Conservation (phyloP, 2,797 vertebrate genomes). For the Naso thynnoides region DNA sequence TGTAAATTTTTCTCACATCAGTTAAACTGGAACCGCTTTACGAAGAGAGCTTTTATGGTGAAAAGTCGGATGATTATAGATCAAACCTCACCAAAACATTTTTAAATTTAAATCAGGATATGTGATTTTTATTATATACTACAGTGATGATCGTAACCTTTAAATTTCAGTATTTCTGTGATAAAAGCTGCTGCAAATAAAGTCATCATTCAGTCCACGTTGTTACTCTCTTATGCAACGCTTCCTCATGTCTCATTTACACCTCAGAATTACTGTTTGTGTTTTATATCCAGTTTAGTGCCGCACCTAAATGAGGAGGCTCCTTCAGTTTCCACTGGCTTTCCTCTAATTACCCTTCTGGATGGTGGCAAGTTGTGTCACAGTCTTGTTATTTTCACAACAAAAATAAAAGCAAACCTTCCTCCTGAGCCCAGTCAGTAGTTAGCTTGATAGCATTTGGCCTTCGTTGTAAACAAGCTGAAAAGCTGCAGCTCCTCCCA, state of each 20-base stretch:
- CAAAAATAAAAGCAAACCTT: constrained; percentile 26
- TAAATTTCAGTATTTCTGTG: neutral
- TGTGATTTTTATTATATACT: too few relatives aligned
- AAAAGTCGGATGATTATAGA: too few relatives aligned
- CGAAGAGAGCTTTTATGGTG: too few relatives aligned
- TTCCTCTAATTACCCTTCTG: constrained; percentile 40
- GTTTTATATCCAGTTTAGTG: constrained; percentile 14
- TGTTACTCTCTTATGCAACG: constrained; percentile 5
- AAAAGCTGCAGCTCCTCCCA: constrained; percentile 23
- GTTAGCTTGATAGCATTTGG: constrained; percentile 28
- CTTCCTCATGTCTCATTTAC: constrained; percentile 13
- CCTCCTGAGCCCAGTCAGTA: constrained; percentile 15
- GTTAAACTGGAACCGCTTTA: too few relatives aligned
- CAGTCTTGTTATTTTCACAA: constrained; percentile 43
- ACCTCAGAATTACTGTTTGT: constrained; percentile 16
- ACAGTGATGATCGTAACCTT: too few relatives aligned
- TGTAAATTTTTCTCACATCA: too few relatives aligned
- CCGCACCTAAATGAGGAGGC: constrained; percentile 8
- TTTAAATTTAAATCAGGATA: too few relatives aligned
- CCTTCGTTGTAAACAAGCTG: constrained; percentile 14
- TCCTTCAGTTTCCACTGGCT: constrained; percentile 6
- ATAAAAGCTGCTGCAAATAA: neutral
- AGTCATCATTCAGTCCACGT: neutral
- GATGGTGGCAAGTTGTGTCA: constrained; percentile 28
- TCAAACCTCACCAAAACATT: too few relatives aligned